phyloP scores from a whole-genome alignment of 35 echinoderm and acorn worm species.

The Hemicentrotus pulcherrimus region DNA sequence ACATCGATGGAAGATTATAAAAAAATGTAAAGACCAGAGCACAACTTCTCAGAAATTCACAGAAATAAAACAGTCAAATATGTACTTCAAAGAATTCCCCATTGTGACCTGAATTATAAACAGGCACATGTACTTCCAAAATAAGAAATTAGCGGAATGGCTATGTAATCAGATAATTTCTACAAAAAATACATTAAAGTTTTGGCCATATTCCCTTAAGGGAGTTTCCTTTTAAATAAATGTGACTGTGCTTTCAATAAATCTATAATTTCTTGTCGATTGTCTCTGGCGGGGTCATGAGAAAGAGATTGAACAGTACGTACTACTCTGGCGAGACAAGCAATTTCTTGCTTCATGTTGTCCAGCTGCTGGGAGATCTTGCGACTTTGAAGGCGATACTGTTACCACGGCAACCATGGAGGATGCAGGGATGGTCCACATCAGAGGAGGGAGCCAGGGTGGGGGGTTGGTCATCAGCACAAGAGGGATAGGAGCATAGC shows the following conservation, averaged over 20 bases:
- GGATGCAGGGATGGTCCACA: neutral
- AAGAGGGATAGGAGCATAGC: neutral
- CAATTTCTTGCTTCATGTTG: conserved; percentile 29
- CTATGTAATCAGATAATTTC: no score
- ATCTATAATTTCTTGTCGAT: conserved; percentile 4
- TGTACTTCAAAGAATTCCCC: neutral
- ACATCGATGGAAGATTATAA: neutral
- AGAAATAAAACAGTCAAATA: neutral
- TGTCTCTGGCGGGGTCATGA: neutral
- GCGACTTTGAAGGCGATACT: conserved; percentile 51
- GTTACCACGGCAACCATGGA: conserved; percentile 13
- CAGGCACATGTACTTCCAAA: no score
- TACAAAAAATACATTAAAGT: neutral
- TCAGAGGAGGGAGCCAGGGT: neutral
- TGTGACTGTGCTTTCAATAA: neutral
- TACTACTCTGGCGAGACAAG: conserved; percentile 47
- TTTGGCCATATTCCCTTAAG: neutral
- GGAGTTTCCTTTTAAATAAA: neutral
- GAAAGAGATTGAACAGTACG: conserved; percentile 30
- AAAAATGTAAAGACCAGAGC: neutral
- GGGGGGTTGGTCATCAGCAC: neutral
- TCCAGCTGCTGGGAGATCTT: conserved; percentile 43
- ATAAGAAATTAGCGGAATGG: no score
- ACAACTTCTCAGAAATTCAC: neutral
- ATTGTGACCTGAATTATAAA: no score